phyloP scores from a whole-genome alignment of 2,888 invertebrate species.

The Noctua janthina region DNA sequence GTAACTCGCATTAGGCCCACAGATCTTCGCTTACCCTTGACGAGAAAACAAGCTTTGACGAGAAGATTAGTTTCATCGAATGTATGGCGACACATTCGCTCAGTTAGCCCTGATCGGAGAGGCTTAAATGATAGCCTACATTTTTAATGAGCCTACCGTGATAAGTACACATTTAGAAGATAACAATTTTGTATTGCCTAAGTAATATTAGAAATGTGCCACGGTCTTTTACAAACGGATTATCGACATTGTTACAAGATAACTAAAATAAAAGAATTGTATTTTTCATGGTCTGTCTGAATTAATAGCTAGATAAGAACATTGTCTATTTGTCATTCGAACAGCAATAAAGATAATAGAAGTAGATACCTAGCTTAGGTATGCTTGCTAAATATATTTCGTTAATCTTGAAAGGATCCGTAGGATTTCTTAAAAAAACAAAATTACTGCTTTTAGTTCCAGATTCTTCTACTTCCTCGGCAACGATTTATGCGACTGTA shows the following conservation, averaged over 20 bases:
- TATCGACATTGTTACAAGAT: slow-evolving; percentile 6
- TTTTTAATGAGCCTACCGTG: not conserved
- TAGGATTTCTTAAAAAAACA: not conserved
- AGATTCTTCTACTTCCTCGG: not conserved
- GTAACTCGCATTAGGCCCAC: not conserved
- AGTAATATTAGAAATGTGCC: slow-evolving; percentile 36
- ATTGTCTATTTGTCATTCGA: slow-evolving; percentile 13
- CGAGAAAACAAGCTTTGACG: not conserved
- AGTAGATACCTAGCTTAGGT: not conserved
- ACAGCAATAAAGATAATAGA: slow-evolving; percentile 22
- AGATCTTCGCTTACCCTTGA: not conserved
- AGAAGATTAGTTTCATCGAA: not conserved
- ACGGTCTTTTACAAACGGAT: slow-evolving; percentile 25
- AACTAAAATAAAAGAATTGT: slow-evolving; percentile 3
- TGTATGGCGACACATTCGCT: slow-evolving; percentile 4
- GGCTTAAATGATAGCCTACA: slow-evolving; percentile 1
- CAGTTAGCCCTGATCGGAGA: slow-evolving; percentile 2
- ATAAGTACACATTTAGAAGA: slow-evolving; percentile 21
- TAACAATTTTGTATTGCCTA: slow-evolving; percentile 34
- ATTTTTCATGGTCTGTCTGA: slow-evolving; percentile 5
- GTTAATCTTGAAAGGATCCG: not conserved
- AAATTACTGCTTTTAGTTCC: not conserved
- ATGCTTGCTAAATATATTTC: not conserved
- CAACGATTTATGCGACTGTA: not conserved
- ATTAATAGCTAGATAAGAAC: slow-evolving; percentile 8